These are phyloP conservation scores for Sandelia bainsii DNA, from an alignment of 2,797 vertebrate species.

Conservation along the genomic window DNA sequence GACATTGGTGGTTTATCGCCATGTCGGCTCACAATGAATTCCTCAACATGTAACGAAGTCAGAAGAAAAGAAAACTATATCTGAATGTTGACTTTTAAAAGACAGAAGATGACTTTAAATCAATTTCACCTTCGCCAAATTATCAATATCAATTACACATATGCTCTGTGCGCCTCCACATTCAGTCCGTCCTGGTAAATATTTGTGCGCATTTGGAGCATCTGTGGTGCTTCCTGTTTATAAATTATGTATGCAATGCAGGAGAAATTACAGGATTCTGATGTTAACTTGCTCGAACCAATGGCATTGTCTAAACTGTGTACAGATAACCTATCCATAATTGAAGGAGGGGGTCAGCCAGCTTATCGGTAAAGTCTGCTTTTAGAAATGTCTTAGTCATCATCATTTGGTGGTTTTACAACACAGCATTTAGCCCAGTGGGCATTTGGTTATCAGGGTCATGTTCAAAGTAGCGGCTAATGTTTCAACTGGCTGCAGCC, in stretches of 20 bases:
- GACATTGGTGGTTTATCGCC: constrained; percentile 79
- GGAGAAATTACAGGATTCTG: neutral
- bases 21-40: constrained; percentile 66
- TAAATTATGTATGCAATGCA: neutral
- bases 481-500: constrained; percentile 59
- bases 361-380: constrained; percentile 64
- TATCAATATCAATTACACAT: constrained; percentile 39
- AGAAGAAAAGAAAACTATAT: constrained; percentile 9
- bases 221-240: neutral
- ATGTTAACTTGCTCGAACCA: neutral
- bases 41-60: constrained; percentile 53
- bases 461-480: constrained; percentile 83
- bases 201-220: neutral
- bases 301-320: constrained; percentile 27
- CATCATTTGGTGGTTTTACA: constrained; percentile 76
- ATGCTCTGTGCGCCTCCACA: constrained; percentile 21
- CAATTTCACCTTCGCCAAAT: constrained; percentile 15
- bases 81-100: constrained; percentile 29
- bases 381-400: constrained; percentile 72
- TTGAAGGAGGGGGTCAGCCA: constrained; percentile 42
- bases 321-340: constrained; percentile 17
- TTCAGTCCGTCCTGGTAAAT: constrained; percentile 12
- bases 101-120: constrained; percentile 11
- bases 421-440: constrained; percentile 70
- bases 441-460: constrained; percentile 84